phyloP scores from a whole-genome alignment of 2,888 invertebrate genomes.

The Limnephilus rhombicus region DNA sequence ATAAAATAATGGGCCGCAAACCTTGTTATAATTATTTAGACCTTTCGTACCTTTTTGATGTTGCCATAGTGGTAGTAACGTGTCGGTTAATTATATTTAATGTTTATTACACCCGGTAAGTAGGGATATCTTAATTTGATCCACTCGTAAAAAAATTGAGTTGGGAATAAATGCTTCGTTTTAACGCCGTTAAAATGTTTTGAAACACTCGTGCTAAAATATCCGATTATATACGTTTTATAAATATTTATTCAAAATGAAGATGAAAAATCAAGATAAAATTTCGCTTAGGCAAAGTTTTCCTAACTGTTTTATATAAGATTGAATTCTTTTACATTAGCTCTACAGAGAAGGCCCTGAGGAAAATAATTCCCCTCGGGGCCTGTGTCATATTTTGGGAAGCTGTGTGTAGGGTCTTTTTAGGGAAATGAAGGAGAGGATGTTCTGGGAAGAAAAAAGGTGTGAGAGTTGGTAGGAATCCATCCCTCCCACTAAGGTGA shows the following conservation, averaged over 20 bases:
- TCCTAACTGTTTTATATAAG: background rate
- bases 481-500: no score
- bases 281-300: background rate
- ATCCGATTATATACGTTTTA: background rate
- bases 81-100: background rate
- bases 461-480: no score
- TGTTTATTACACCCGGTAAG: background rate
- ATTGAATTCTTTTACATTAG: no score
- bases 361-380: no score
- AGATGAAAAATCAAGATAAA: background rate
- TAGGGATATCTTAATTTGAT: background rate
- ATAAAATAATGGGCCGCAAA: background rate
- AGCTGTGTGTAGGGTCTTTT: no score
- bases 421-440: no score
- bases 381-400: no score
- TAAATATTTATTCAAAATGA: background rate
- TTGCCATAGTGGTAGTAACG: background rate
- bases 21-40: background rate
- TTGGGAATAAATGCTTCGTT: background rate
- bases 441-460: no score
- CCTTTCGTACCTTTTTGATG: background rate
- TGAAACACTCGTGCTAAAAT: background rate
- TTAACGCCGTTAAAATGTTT: background rate
- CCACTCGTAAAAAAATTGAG: background rate
- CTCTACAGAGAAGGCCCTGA: no score